Conservation (phyloP, 64 coral and sea anemone genomes). For the Montipora sp. region DNA sequence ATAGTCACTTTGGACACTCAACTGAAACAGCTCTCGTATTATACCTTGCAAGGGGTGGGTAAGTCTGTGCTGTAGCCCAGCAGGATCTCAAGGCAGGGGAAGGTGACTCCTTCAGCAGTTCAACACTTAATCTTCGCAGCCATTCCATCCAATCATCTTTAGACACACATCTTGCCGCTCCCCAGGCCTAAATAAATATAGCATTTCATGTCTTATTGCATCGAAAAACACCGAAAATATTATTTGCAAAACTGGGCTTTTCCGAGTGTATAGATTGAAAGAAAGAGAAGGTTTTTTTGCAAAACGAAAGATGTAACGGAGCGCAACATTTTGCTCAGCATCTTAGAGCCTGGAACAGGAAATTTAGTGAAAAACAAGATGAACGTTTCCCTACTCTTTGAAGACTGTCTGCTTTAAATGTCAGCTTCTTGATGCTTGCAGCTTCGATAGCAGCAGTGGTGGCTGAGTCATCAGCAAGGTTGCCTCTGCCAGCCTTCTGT, state of each 20-base stretch:
- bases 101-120: slow-evolving; percentile 94
- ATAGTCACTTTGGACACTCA: background rate
- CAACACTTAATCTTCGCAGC: slow-evolving; percentile 91
- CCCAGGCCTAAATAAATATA: slow-evolving; percentile 73
- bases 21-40: background rate
- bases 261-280: too few species aligned
- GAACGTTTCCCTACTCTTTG: slow-evolving; percentile 62
- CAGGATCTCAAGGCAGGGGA: slow-evolving; percentile 92
- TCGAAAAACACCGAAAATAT: too few species aligned
- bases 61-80: slow-evolving; percentile 87
- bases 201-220: background rate
- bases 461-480: slow-evolving; percentile 87
- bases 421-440: slow-evolving; percentile 97
- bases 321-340: too few species aligned
- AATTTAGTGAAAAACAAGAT: background rate
- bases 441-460: slow-evolving; percentile 86
- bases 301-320: too few species aligned
- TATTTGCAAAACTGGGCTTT: too few species aligned
- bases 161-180: slow-evolving; percentile 86
- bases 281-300: too few species aligned
- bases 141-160: slow-evolving; percentile 99
- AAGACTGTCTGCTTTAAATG: slow-evolving; percentile 89
- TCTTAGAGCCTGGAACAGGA: too few species aligned
- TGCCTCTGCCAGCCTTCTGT: slow-evolving; percentile 77
- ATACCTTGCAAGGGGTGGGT: slow-evolving; percentile 92